These are phyloP conservation scores for Alcedo atthis DNA, from an alignment of 2,797 vertebrate genomes.

Conservation along the genomic window DNA sequence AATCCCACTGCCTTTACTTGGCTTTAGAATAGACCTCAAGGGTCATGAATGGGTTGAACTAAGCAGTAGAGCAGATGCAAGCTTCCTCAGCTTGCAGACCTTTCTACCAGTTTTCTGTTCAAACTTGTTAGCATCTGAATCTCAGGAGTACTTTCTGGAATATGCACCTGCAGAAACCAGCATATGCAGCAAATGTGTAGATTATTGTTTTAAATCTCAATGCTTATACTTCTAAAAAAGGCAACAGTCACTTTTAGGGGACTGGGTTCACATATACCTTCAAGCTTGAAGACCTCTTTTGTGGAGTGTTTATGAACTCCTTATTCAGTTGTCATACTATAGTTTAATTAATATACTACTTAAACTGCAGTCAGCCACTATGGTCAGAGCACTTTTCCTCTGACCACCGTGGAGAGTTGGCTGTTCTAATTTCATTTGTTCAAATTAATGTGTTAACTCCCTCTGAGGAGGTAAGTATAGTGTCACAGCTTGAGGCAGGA, in stretches of 20 bases:
- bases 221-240: slow-evolving; percentile 22
- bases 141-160: slow-evolving; percentile 56
- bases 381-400: slow-evolving; percentile 48
- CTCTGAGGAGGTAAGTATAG: slow-evolving; percentile 50
- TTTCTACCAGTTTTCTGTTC: slow-evolving; percentile 57
- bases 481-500: slow-evolving; percentile 56
- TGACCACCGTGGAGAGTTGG: slow-evolving; percentile 47
- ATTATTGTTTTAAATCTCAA: slow-evolving; percentile 42
- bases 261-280: neutral
- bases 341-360: slow-evolving; percentile 44
- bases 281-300: neutral
- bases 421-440: slow-evolving; percentile 68
- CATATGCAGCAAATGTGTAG: neutral
- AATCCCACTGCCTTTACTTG: slow-evolving; percentile 59
- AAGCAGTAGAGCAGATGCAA: slow-evolving; percentile 50
- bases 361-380: slow-evolving; percentile 49
- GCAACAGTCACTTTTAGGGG: neutral
- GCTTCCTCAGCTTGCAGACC: slow-evolving; percentile 5
- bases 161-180: slow-evolving; percentile 50
- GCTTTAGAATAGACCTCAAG: slow-evolving; percentile 54
- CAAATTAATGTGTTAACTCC: slow-evolving; percentile 73
- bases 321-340: slow-evolving; percentile 20
- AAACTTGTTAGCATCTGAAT: slow-evolving; percentile 47
- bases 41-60: slow-evolving; percentile 50
- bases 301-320: slow-evolving; percentile 62